phyloP scores from a whole-genome alignment of 23 tunicate genomes.

The Oikopleura dioica region DNA sequence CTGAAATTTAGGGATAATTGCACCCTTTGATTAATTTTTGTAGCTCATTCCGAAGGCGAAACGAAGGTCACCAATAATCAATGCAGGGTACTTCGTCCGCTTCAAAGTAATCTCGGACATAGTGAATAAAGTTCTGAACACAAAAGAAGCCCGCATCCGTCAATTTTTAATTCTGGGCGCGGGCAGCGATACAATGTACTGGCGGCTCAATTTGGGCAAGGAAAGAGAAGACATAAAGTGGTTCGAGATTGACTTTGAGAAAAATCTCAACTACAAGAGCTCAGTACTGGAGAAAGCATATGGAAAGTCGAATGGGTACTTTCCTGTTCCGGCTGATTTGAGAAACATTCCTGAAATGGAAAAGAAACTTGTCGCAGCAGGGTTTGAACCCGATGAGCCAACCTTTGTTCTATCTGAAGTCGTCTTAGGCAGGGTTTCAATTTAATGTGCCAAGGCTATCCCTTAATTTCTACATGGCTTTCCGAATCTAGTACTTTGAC shows the following conservation, averaged over 20 bases:
- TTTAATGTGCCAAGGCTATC: too few relatives aligned
- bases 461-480: too few relatives aligned
- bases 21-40: not conserved
- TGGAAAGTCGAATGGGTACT: not conserved
- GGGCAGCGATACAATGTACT: not conserved
- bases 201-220: not conserved
- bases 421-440: too few relatives aligned
- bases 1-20: too few relatives aligned
- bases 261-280: not conserved
- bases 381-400: not conserved
- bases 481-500: too few relatives aligned
- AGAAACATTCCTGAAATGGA: not conserved
- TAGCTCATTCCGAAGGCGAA: not conserved
- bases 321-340: conserved; percentile 9
- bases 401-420: conserved; percentile 1
- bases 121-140: not conserved
- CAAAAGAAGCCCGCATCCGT: too few relatives aligned
- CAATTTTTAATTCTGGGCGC: not conserved
- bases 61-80: not conserved
- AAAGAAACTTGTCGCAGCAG: not conserved
- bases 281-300: too few relatives aligned
- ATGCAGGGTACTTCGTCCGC: not conserved
- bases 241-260: conserved; percentile 7
- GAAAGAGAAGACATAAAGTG: not conserved
- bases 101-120: not conserved